phyloP scores from a whole-genome alignment of 2,888 invertebrate species.

The Tromatobia lineatoria region DNA sequence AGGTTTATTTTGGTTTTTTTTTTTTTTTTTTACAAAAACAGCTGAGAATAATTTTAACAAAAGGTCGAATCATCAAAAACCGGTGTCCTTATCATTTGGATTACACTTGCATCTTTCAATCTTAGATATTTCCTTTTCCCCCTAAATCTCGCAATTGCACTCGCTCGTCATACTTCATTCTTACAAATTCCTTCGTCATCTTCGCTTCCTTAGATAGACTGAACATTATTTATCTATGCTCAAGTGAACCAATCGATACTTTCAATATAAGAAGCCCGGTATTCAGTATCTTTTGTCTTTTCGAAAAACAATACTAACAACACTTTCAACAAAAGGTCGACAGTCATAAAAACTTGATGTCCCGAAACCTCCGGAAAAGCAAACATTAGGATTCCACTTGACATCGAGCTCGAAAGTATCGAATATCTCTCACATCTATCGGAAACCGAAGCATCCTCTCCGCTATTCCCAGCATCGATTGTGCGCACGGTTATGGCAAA shows the following conservation, averaged over 20 bases:
- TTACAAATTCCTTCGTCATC: slow-evolving; percentile 3
- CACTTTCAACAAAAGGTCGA: background rate
- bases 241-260: slow-evolving; percentile 11
- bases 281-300: background rate
- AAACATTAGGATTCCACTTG: background rate
- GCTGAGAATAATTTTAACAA: too few species aligned
- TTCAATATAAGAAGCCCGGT: background rate
- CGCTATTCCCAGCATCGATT: background rate
- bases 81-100: background rate
- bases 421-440: slow-evolving; percentile 8
- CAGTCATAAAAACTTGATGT: background rate
- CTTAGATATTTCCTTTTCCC: background rate
- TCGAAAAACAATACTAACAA: background rate
- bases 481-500: background rate
- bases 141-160: background rate
- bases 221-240: slow-evolving; percentile 29
- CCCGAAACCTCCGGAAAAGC: background rate
- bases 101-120: background rate
- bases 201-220: background rate
- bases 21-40: background rate
- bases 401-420: slow-evolving; percentile 1
- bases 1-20: too few species aligned
- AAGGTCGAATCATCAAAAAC: background rate
- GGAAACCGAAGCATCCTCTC: background rate
- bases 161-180: background rate